Conservation (phyloP, 2,113 vertebrate species). For the Tachysurus vachellii region DNA sequence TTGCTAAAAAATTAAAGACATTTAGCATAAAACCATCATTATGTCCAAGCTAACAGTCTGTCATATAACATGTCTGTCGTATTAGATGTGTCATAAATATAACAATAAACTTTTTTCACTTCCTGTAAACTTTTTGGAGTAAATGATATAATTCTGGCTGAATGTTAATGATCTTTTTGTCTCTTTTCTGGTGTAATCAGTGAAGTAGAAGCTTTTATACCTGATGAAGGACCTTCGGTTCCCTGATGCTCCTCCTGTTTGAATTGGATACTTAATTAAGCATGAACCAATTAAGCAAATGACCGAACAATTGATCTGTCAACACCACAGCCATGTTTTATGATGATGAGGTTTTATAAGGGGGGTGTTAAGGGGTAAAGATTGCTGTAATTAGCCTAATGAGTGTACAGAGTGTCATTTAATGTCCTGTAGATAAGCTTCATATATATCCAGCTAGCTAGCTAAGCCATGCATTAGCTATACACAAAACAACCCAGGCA, state of each 20-base stretch:
- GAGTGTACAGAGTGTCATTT: slow-evolving; percentile 46
- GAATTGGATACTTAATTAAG: slow-evolving; percentile 39
- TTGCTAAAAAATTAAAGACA: neutral
- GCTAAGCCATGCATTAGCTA: neutral
- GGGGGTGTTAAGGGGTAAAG: slow-evolving; percentile 25
- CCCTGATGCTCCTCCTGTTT: neutral
- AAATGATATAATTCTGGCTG: neutral
- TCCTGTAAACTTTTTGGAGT: neutral
- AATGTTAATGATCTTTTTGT: neutral
- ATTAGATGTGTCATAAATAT: neutral
- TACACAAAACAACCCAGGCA: neutral
- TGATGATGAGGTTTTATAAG: slow-evolving; percentile 41
- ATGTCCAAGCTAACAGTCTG: no score
- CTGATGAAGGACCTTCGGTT: neutral
- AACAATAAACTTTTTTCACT: neutral
- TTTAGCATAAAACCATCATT: neutral
- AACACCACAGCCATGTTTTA: slow-evolving; percentile 20
- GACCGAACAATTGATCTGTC: slow-evolving; percentile 35
- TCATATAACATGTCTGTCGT: no score
- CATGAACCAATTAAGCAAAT: slow-evolving; percentile 18
- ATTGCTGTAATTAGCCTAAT: slow-evolving; percentile 57
- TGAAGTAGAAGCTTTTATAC: neutral
- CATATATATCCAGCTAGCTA: neutral
- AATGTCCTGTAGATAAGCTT: slow-evolving; percentile 6
- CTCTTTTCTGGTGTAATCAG: neutral